Percentiles rank a stretch among this genome's conserved stretches.
These are phyloP conservation scores for Brachynemurus nebulosus DNA, from an alignment of 2,888 invertebrate species.

Conservation along the genomic window DNA sequence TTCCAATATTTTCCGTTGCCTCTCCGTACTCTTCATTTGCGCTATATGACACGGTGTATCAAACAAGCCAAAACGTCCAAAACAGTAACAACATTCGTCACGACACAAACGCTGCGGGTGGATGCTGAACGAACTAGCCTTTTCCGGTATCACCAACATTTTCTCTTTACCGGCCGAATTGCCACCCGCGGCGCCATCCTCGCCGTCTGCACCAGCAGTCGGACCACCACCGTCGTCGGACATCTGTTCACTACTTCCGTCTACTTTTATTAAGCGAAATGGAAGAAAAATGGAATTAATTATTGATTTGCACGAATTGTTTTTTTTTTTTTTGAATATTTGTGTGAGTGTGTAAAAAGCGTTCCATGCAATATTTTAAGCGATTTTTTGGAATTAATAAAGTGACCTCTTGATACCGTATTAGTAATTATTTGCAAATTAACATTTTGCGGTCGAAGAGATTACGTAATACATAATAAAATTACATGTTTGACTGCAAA, in stretches of 20 bases:
- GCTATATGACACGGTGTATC: conserved; percentile 81
- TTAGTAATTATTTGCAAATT: too few relatives aligned
- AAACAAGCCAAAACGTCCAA: conserved; percentile 72
- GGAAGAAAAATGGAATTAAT: too few relatives aligned
- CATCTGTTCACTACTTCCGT: conserved; percentile 33
- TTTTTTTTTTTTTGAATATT: too few relatives aligned
- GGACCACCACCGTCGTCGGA: conserved; percentile 30
- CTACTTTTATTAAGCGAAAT: too few relatives aligned
- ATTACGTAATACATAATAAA: too few relatives aligned
- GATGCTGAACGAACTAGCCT: conserved; percentile 75
- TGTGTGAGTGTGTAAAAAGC: too few relatives aligned
- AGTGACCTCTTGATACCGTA: too few relatives aligned
- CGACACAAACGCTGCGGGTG: conserved; percentile 70
- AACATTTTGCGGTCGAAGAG: too few relatives aligned
- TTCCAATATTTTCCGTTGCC: conserved; percentile 66
- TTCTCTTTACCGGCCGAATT: conserved; percentile 37
- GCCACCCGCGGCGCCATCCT: conserved; percentile 28
- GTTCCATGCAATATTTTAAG: too few relatives aligned
- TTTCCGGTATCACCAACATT: conserved; percentile 70
- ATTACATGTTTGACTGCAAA: too few relatives aligned
- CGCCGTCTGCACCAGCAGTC: conserved; percentile 27
- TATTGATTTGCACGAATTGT: too few relatives aligned
- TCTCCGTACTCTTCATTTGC: conserved; percentile 66
- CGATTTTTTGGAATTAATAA: too few relatives aligned
- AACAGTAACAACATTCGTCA: conserved; percentile 78